Base-by-base conservation (phyloP, 2,113 vertebrate species). In the Cyanoderma ruficeps region DNA sequence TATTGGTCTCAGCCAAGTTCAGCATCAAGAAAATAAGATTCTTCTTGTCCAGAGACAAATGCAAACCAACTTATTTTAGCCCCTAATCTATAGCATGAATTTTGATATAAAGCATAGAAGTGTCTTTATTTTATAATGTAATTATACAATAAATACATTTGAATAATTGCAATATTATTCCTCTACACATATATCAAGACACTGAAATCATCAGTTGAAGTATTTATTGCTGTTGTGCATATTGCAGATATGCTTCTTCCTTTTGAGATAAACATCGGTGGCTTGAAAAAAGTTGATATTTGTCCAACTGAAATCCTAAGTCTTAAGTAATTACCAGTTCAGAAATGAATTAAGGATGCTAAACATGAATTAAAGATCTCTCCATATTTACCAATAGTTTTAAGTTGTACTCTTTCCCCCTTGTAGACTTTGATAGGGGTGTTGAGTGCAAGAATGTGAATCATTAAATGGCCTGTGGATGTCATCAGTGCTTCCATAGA, bases 401-500 rank as follows among this genome's bases (percentile, higher is more conserved):
- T 86, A 79, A 89, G 49, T 85, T 50, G 11, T 70, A 30, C 14
- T 74, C 31, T 83, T 84, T 50, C 46, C 65, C 76, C 30, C 60
- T 90, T 92, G 83, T 64, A 80, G 88, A 18, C 53, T 90, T 93
- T 14, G 67, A 33, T 69, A 82, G 65, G 74, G 44, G 28, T 65
- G 9, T 56, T 91, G 89, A 94, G 82, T 83, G 67, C 76, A 85
- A 83, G 87, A 95, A 78, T 57, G 69, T 83, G 67, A 84, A 91
- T 98, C 76, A 93, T 88, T 83, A 89, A 69, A 47, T 86, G 57
- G 52, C 88, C 85, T 42, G 8, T 92, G 91, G 89, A 63, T 97
- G 82, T 95, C 93, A 97, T 95, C 59, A 69, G 85, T 87, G 77
- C 87, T 93, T 95, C 78, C 81, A 75, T 10, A 59, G 95, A 96